These are phyloP conservation scores for Protomyctophum bolini DNA, from an alignment of 2,113 vertebrate genomes.

Conservation along the genomic window DNA sequence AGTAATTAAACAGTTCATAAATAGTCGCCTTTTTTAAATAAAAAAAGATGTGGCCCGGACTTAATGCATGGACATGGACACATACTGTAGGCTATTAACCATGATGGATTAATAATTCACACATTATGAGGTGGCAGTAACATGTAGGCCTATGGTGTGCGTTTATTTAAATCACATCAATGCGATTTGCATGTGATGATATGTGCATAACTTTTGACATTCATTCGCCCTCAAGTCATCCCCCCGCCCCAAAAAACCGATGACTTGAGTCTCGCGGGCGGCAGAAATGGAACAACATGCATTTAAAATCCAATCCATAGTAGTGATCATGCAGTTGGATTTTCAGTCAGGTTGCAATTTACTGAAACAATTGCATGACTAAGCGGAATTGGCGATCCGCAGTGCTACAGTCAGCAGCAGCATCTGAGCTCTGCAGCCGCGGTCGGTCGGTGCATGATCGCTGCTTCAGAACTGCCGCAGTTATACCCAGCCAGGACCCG, in stretches of 20 bases:
- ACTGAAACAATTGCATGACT: slow-evolving; percentile 57
- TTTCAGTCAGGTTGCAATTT: not conserved
- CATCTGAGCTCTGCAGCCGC: slow-evolving; percentile 1
- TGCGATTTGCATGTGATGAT: slow-evolving; percentile 14
- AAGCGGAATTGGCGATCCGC: slow-evolving; percentile 62
- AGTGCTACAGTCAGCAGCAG: slow-evolving; percentile 40
- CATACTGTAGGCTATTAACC: too few relatives aligned
- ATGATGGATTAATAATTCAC: too few relatives aligned
- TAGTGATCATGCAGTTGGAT: not conserved
- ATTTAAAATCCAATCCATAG: slow-evolving; percentile 7
- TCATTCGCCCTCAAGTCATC: slow-evolving; percentile 28
- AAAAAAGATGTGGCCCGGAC: too few relatives aligned
- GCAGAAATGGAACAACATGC: not conserved
- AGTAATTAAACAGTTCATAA: too few relatives aligned
- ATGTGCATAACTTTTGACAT: slow-evolving; percentile 40
- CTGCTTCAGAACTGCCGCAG: slow-evolving; percentile 67
- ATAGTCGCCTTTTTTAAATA: too few relatives aligned
- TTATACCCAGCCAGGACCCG: slow-evolving; percentile 3
- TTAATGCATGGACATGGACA: too few relatives aligned
- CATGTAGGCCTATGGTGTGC: not conserved
- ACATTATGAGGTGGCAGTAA: too few relatives aligned
- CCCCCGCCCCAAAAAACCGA: not conserved
- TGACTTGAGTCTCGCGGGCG: not conserved
- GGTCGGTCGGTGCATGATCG: not conserved
- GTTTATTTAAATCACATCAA: not conserved